Evolutionary conservation across 2,113 vertebrate species (phyloP).

Genomic region (Antennarius striatus): DNA sequence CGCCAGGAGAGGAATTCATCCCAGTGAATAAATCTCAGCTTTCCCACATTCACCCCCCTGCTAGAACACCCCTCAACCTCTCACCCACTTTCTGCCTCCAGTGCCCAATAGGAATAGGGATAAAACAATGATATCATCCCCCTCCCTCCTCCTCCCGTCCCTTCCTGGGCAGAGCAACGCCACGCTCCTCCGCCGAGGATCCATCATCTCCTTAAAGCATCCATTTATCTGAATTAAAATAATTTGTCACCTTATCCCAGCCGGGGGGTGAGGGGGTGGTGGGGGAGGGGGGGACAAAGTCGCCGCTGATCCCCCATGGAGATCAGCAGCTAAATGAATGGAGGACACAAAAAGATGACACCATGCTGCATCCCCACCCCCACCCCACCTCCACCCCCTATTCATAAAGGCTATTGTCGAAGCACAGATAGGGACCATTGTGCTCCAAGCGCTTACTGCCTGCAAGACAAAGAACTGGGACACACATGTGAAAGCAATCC

Average conservation of each 20-base stretch:
- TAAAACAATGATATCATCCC: conserved; percentile 51
- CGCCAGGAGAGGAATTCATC: conserved; percentile 27
- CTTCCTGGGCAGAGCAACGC: conserved; percentile 26
- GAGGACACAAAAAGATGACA: conserved; percentile 51
- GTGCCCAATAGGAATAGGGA: conserved; percentile 43
- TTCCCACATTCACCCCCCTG: conserved; percentile 38
- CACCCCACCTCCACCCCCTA: conserved; percentile 33
- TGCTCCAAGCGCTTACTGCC: conserved; percentile 59
- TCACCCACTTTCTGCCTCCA: conserved; percentile 76
- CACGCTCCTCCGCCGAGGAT: conserved; percentile 22
- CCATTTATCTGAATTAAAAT: conserved; percentile 31
- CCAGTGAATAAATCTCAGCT: conserved; percentile 37
- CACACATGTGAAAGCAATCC: conserved; percentile 33
- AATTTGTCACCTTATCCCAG: conserved; percentile 35
- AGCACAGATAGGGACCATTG: conserved; percentile 72
- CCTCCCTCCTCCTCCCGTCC: conserved; percentile 27
- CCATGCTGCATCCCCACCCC: conserved; percentile 14
- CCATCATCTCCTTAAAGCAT: conserved; percentile 19
- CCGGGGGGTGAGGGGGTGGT: not conserved
- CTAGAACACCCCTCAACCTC: conserved; percentile 65
- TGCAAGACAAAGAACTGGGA: conserved; percentile 40
- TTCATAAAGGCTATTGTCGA: conserved; percentile 71
- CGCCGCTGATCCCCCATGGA: conserved; percentile 14
- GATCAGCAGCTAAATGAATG: conserved; percentile 16
- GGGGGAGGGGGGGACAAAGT: not conserved